Evolutionary conservation across 1,140 invertebrate species (phyloP).

Genomic region (Aphelenchoides fujianensis): DNA sequence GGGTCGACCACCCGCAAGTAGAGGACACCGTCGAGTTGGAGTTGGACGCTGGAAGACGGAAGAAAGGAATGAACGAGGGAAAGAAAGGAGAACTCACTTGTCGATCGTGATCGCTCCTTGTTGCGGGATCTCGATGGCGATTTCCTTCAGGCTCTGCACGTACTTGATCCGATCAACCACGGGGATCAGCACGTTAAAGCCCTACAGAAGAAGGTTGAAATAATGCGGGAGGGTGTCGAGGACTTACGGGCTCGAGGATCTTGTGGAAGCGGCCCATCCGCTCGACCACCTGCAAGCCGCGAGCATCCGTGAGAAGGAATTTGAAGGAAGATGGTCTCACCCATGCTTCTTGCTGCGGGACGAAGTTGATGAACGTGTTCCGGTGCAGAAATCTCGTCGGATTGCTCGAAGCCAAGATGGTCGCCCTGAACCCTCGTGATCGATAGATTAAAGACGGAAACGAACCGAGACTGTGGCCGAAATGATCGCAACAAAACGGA

Average conservation of each 20-base stretch:
- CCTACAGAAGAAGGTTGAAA: too few relatives aligned
- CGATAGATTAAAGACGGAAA: too few relatives aligned
- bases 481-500: too few relatives aligned
- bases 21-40: slow-evolving; percentile 93
- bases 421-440: neutral
- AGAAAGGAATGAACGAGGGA: too few relatives aligned
- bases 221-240: too few relatives aligned
- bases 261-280: slow-evolving; percentile 75
- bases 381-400: neutral
- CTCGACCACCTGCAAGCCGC: slow-evolving; percentile 81
- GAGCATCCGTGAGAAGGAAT: neutral
- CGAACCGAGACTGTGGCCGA: too few relatives aligned
- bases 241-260: slow-evolving; percentile 44
- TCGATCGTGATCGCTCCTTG: slow-evolving; percentile 91
- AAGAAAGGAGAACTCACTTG: too few relatives aligned
- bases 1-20: slow-evolving; percentile 90
- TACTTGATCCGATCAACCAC: slow-evolving; percentile 90
- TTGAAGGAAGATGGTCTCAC: slow-evolving; percentile 66
- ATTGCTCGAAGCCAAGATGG: neutral
- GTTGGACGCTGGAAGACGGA: too few relatives aligned
- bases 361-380: slow-evolving; percentile 93
- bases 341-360: slow-evolving; percentile 99
- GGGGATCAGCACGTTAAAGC: slow-evolving; percentile 87
- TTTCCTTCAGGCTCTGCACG: slow-evolving; percentile 98
- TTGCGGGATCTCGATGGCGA: slow-evolving; percentile 96